Evolutionary conservation across 2,888 invertebrate genomes (phyloP), one percentile per base, ranked within the genome.

Genomic region (Calameuta idolon): DNA sequence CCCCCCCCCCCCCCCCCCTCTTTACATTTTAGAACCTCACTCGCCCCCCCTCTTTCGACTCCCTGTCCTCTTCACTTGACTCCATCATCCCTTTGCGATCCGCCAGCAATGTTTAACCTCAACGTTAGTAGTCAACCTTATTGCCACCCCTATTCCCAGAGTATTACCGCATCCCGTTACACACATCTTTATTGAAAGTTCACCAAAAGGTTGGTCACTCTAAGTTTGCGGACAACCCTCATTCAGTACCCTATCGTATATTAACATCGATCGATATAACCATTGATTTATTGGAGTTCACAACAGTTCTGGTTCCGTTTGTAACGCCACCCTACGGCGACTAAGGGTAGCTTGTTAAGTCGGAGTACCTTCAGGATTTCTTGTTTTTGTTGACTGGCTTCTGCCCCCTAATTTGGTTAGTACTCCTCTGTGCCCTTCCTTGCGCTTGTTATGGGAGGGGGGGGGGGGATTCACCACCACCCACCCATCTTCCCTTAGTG

Each of bases 321-420:
- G 55, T 55, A 55, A 55, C 9, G 55, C 55, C 55, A 55, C 23
- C 9, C 55, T 9, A 55, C 9, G 55, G 55, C 23, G 5, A 55
- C 55, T 23, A 55, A 55, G 55, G 55, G 55, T 55, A 9, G 55
- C 55, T 55, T 55, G 55, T 55, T 55, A 55, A 23, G 55, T 23
- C 55, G 23, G 23, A 9, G 55, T 55, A 35, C 33, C 74, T 34
- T 74, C 35, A 31, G 74, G 12, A 34, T 74, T 74, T 74, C 74
- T 74, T 74, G 74, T 74, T 74, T 74, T 74, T 74, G 74, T 74
- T 40, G 74, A 74, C 74, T 35, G 35, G 74, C 15, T n/a, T 74
- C 74, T 71, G 3, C 5, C 34, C 9, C 35, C 74, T 74, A 74
- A 74, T 74, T 74, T 35, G 23, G 74, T 74, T 74, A 74, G 34